Evolutionary conservation across 30 jellyfish, hydroid and myxozoan species (phyloP), one percentile per base, ranked within the genome.

Genomic region (Aurelia aurita): DNA sequence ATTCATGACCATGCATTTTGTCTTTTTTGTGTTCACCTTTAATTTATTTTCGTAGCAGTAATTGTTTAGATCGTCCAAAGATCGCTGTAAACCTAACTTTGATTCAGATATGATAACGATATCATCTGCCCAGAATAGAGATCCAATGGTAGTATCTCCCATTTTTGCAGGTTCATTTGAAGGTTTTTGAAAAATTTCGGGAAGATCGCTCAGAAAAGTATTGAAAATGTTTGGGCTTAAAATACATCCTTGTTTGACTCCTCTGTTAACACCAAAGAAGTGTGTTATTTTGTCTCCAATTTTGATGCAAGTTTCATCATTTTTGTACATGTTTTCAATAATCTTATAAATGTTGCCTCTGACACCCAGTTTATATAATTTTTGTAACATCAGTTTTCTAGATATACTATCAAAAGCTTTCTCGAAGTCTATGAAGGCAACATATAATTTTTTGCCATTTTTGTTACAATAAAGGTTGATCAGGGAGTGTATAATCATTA

Each of bases 211-310:
- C 14, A 68, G 47, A 34, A 68, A 28, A 13, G 23, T 32, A 18
- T 31, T 28, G 79, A 68, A 68, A 9, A 68, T 7, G n/a, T 0
- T 68, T 14, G 59, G 79, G 22, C 79, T 68, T 32, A 68, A 18
- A 25, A 68, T 68, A 28, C 64, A 68, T 8, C 79, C 79, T 68
- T 68, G 79, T 28, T 68, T 68, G 13, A 68, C 79, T 26, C 59
- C 79, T 3, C 60, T 25, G 22, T 68, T 68, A 4, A 68, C 58
- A 19, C 23, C 13, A 59, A 59, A 59, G 25, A 59, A 20, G 23
- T 13, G 7, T 8, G 72, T 59, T 15, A 9, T 28, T 65, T 28
- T 68, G 59, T 25, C 59, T 5, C 79, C 64, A 25, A 68, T 68
- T 0, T 0, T 9, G 15, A 68, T 43, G 60, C 79, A 68, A 68